Evolutionary conservation across 2,888 invertebrate genomes (phyloP).

Genomic region (Meteorus colon): DNA sequence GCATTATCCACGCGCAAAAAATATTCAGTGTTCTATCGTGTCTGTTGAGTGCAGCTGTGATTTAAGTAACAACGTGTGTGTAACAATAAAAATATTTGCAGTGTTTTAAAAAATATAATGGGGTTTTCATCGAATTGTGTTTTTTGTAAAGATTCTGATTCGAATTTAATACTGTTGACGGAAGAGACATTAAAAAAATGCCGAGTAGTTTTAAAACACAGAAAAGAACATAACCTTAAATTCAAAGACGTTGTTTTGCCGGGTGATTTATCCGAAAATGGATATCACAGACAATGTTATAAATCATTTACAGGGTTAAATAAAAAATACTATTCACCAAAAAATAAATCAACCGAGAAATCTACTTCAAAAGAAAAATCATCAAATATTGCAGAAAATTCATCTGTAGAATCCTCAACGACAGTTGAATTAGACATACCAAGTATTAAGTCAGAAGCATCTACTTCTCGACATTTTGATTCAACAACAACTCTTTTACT

Average conservation of each 20-base stretch:
- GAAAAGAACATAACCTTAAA: slow-evolving; percentile 50
- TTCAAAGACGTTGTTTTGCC: slow-evolving; percentile 44
- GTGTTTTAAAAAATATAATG: not conserved
- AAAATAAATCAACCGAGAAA: not conserved
- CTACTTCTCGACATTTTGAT: no score
- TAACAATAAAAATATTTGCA: not conserved
- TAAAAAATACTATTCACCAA: slow-evolving; percentile 26
- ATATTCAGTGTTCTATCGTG: no score
- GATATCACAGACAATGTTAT: slow-evolving; percentile 36
- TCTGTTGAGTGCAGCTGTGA: not conserved
- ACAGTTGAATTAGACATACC: no score
- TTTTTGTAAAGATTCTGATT: slow-evolving; percentile 23
- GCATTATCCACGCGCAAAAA: no score
- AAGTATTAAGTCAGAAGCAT: no score
- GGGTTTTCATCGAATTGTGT: not conserved
- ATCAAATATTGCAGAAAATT: not conserved
- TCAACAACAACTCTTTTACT: not conserved
- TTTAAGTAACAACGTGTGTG: not conserved
- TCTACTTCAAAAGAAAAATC: slow-evolving; percentile 9
- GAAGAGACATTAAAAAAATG: slow-evolving; percentile 43
- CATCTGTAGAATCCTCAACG: not conserved
- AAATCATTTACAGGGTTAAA: slow-evolving; percentile 25
- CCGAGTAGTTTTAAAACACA: slow-evolving; percentile 37
- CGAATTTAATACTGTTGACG: slow-evolving; percentile 15
- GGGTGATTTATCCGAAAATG: slow-evolving; percentile 5